A percentile compares a stretch with the other conserved stretches of the same genome.
phyloP scores from a whole-genome alignment of 2,888 invertebrate genomes.

The Graphium colonna region DNA sequence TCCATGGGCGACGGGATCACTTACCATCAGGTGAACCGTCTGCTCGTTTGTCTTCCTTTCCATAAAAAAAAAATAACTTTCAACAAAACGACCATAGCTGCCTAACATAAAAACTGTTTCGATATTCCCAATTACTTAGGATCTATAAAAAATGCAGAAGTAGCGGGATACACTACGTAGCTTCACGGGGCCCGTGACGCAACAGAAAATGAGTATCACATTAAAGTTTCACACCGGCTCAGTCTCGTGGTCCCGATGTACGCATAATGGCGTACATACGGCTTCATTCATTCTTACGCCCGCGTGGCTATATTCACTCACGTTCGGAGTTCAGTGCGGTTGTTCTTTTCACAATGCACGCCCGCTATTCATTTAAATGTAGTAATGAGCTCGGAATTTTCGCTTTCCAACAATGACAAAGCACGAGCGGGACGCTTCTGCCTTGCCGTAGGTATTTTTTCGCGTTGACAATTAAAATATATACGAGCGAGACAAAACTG shows the following conservation, averaged over 20 bases:
- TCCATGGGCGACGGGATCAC: too few species aligned
- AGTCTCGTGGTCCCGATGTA: background rate
- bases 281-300: conserved; percentile 11
- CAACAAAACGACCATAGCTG: too few species aligned
- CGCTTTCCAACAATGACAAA: conserved; percentile 25
- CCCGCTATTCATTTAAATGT: conserved; percentile 27
- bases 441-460: conserved; percentile 13
- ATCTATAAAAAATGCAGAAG: background rate
- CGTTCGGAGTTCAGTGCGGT: conserved; percentile 12
- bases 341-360: conserved; percentile 21
- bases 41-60: too few species aligned
- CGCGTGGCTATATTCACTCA: conserved; percentile 15
- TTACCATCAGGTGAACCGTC: too few species aligned
- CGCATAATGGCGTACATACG: conserved; percentile 13
- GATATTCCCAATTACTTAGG: background rate
- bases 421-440: conserved; percentile 14
- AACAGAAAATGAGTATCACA: conserved; percentile 2
- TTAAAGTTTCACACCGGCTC: conserved; percentile 18
- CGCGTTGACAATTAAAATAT: conserved; percentile 21
- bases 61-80: too few species aligned
- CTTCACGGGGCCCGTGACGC: background rate
- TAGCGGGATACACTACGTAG: background rate
- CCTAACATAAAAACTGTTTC: background rate
- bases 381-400: conserved; percentile 28
- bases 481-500: conserved; percentile 14